A percentile compares a stretch with the other conserved stretches of the same genome.
These are phyloP conservation scores for Drosophila lacteicornis DNA, from an alignment of 1,140 invertebrate species.

Conservation along the genomic window DNA sequence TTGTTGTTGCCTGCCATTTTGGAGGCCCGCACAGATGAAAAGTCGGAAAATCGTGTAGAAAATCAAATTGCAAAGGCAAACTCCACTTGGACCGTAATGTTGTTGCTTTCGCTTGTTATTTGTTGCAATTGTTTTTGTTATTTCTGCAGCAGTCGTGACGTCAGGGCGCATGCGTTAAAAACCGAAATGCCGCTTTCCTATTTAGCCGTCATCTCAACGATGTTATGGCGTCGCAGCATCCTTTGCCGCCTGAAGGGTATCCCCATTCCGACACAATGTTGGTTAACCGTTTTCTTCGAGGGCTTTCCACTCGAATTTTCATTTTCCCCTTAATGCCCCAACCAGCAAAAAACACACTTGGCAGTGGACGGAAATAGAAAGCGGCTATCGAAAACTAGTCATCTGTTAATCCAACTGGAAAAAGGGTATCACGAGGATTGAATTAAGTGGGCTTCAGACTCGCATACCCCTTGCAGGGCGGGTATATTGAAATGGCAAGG, in stretches of 20 bases:
- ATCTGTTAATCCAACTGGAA: constrained; percentile 40
- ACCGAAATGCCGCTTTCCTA: constrained; percentile 60
- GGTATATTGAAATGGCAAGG: constrained; percentile 1
- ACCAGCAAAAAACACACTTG: constrained; percentile 3
- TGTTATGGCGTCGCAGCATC: constrained; percentile 61
- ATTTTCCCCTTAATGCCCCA: constrained; percentile 6
- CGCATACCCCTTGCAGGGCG: not conserved
- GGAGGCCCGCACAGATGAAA: constrained; percentile 63
- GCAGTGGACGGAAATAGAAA: constrained; percentile 18
- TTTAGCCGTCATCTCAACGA: constrained; percentile 48
- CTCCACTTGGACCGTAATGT: constrained; percentile 38
- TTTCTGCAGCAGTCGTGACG: constrained; percentile 51
- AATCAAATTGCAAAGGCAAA: constrained; percentile 71
- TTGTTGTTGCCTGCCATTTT: constrained; percentile 60
- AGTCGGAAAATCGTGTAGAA: constrained; percentile 68
- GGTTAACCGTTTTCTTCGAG: constrained; percentile 22
- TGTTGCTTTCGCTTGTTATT: constrained; percentile 37
- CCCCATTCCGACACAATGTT: constrained; percentile 21
- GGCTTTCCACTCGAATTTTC: constrained; percentile 17
- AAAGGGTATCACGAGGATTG: constrained; percentile 23
- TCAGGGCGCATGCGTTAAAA: constrained; percentile 72
- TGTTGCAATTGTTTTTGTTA: constrained; percentile 34
- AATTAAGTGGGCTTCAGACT: constrained; percentile 3
- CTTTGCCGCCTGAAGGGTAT: constrained; percentile 24
- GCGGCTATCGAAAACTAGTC: constrained; percentile 27